Conservation (phyloP, 2,888 invertebrate genomes). For the Macrosiphum euphorbiae region DNA sequence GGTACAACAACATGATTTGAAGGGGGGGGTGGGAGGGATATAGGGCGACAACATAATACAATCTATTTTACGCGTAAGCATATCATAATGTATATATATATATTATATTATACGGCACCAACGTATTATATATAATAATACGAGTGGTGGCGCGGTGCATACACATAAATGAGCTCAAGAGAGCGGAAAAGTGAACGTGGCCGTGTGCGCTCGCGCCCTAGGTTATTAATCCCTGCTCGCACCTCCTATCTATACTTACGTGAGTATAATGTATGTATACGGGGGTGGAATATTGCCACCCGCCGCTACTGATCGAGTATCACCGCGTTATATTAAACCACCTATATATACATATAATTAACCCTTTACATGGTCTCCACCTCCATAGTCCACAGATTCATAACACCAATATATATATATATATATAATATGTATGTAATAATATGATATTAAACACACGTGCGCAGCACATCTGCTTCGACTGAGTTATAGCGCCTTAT, state of each 20-base stretch:
- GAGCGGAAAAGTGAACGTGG: conserved; percentile 57
- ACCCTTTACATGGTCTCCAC: conserved; percentile 36
- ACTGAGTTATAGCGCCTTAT: conserved; percentile 33
- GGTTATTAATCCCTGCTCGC: conserved; percentile 45
- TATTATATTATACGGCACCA: not conserved
- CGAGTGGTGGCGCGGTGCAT: not conserved
- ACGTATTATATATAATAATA: not conserved
- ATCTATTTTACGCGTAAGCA: not conserved
- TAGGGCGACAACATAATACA: not conserved
- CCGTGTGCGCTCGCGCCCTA: conserved; percentile 22
- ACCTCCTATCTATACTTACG: not conserved
- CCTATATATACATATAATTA: conserved; percentile 56
- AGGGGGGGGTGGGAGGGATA: not conserved
- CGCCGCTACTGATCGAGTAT: conserved; percentile 24
- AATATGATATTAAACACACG: not conserved
- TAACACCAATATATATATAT: not conserved
- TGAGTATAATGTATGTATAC: not conserved
- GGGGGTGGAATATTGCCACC: conserved; percentile 34
- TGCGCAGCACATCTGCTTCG: conserved; percentile 34
- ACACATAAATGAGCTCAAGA: conserved; percentile 45
- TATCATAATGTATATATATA: not conserved
- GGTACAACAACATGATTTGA: not conserved
- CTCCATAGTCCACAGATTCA: not conserved
- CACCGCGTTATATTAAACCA: conserved; percentile 60
- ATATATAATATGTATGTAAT: not conserved